phyloP scores from a whole-genome alignment of 2,888 invertebrate genomes.

The Mesorhabditis sp. region DNA sequence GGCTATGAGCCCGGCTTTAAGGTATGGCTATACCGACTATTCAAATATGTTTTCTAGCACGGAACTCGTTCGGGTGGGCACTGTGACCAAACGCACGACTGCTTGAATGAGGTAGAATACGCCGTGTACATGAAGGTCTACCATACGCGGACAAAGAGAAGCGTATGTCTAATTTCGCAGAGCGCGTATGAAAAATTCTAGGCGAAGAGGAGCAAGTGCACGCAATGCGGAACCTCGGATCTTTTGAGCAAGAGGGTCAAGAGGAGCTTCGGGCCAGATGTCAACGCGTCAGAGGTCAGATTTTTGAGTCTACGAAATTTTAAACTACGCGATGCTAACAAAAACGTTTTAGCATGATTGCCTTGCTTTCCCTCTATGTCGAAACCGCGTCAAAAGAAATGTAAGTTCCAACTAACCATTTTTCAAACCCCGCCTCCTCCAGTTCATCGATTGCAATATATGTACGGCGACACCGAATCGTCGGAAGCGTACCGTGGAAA shows the following conservation, averaged over 20 bases:
- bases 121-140: slow-evolving; percentile 46
- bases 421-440: slow-evolving; percentile 5
- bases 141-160: slow-evolving; percentile 41
- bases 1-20: slow-evolving; percentile 40
- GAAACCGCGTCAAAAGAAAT: slow-evolving; percentile 43
- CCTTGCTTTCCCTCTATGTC: slow-evolving; percentile 47
- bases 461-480: slow-evolving; percentile 35
- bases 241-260: slow-evolving; percentile 30
- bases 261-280: slow-evolving; percentile 45
- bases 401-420: slow-evolving; percentile 24
- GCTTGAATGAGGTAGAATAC: slow-evolving; percentile 43
- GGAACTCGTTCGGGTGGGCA: slow-evolving; percentile 1
- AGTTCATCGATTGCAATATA: slow-evolving; percentile 43
- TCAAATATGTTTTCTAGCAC: not conserved
- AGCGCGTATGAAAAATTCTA: not conserved
- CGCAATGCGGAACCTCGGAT: slow-evolving; percentile 25
- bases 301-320: slow-evolving; percentile 4
- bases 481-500: slow-evolving; percentile 38
- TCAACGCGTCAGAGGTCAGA: slow-evolving; percentile 46
- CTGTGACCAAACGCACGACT: slow-evolving; percentile 46
- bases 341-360: slow-evolving; percentile 36
- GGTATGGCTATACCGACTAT: slow-evolving; percentile 6
- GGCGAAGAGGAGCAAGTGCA: slow-evolving; percentile 25
- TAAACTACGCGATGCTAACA: slow-evolving; percentile 1
- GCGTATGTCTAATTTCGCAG: slow-evolving; percentile 17